These are phyloP conservation scores for Nothoprocta pentlandii DNA, from an alignment of 2,113 vertebrate genomes.

Conservation along the genomic window DNA sequence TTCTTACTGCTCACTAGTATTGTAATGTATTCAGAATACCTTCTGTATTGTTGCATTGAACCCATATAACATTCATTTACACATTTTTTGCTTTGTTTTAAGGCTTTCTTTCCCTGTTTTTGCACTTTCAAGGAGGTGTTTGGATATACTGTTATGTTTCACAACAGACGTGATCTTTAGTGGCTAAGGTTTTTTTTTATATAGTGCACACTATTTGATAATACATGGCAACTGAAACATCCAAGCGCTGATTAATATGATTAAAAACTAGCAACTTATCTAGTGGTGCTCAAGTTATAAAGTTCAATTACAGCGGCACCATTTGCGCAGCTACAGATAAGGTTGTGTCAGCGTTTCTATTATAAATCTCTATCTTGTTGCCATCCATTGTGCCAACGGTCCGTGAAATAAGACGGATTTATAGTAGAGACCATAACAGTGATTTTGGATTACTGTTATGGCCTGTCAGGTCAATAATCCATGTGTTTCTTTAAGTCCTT, in stretches of 20 bases:
- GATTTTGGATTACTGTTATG: neutral
- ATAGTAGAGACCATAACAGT: neutral
- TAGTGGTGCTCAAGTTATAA: constrained; percentile 59
- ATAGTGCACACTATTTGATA: constrained; percentile 24
- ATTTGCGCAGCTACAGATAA: constrained; percentile 65
- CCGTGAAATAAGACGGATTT: constrained; percentile 25
- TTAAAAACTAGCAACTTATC: constrained; percentile 71
- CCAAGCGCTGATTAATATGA: constrained; percentile 66
- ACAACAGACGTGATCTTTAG: constrained; percentile 51
- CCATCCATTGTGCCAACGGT: constrained; percentile 8
- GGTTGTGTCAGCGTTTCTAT: constrained; percentile 71
- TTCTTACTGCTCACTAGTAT: constrained; percentile 24
- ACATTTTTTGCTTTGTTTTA: neutral
- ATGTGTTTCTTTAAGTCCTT: neutral
- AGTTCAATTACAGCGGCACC: constrained; percentile 67
- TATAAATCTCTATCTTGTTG: constrained; percentile 44
- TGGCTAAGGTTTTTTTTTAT: constrained; percentile 47
- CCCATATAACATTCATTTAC: neutral
- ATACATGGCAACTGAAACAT: constrained; percentile 61
- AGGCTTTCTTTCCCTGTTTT: constrained; percentile 47
- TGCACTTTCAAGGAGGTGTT: constrained; percentile 11
- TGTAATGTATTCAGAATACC: neutral
- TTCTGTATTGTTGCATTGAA: constrained; percentile 5
- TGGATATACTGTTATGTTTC: constrained; percentile 51
- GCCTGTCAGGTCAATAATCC: constrained; percentile 1